Base-by-base conservation (phyloP, 2,113 vertebrate genomes). In the Condylura cristata region DNA sequence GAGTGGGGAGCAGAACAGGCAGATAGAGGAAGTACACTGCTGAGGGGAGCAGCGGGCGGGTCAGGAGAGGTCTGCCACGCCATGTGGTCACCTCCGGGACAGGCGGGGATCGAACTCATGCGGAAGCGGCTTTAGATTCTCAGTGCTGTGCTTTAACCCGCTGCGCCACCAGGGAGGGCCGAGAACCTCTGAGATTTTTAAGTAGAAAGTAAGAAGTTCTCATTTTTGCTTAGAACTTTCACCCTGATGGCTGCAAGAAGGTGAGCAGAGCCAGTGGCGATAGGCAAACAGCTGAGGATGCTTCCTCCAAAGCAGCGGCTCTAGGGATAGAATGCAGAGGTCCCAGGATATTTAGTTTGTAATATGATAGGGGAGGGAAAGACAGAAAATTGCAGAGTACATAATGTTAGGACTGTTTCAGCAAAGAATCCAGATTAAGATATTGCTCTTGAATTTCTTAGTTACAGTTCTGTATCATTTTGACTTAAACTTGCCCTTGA, bases 201-300 rank as follows among this genome's bases (percentile, higher is more conserved):
- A 22, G 14, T 78, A 30, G n/a, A 51, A 34, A 82, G 41, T 32
- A 75, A 58, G 81, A 78, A 46, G 41, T 18, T n/a, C 44, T 68
- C 48, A 74, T 86, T 82, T 76, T 28, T 72, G 14, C 72, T 95
- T 76, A 83, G 75, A 96, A 95, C 24, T 70, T 63, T 96, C 34
- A 72, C 37, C 9, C 9, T 81, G 41, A 90, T 26, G 61, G 37
- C 53, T 75, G 5, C 1, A 8, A 63, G 74, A 58, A 84, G n/a
- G 41, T 26, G 22, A 34, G 68, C 30, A 71, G 44, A 85, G 30
- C 4, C 20, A 6, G 5, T 34, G 34, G 70, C 18, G 65, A 4
- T 26, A 30, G 8, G 9, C 10, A 61, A 71, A 48, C 8, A 66
- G 66, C 5, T 28, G 34, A 68, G 11, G 32, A 18, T 63, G 28